A percentile compares a stretch with the other conserved stretches of the same genome.
Conservation (phyloP, 2,888 invertebrate genomes). For the Chrysolina oricalcia region DNA sequence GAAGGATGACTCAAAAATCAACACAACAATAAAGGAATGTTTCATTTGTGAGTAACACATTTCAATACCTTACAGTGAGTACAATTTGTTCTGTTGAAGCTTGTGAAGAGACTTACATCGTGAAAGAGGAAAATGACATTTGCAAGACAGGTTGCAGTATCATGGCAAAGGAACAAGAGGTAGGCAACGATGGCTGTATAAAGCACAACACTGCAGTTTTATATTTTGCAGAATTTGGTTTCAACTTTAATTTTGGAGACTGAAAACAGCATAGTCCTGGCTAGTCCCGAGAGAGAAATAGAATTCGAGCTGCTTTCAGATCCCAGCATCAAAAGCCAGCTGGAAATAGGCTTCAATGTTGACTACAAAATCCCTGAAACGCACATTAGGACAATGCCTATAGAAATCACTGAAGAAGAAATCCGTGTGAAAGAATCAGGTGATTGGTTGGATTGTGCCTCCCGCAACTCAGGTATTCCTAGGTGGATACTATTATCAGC, state of each 20-base stretch:
- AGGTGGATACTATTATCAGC: slow-evolving; percentile 70
- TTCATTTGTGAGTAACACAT: slow-evolving; percentile 62
- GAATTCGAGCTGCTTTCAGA: slow-evolving; percentile 66
- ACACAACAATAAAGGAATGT: slow-evolving; percentile 63
- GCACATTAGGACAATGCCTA: slow-evolving; percentile 68
- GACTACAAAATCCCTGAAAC: slow-evolving; percentile 69
- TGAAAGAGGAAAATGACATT: slow-evolving; percentile 54
- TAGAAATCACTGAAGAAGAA: slow-evolving; percentile 56
- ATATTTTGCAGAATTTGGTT: slow-evolving; percentile 46
- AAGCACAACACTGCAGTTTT: slow-evolving; percentile 4
- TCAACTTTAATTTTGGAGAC: slow-evolving; percentile 56
- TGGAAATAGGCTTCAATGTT: slow-evolving; percentile 64
- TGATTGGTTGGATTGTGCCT: slow-evolving; percentile 69
- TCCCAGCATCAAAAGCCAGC: slow-evolving; percentile 66
- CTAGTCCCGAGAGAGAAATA: slow-evolving; percentile 64
- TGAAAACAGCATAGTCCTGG: slow-evolving; percentile 55
- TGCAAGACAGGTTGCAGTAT: slow-evolving; percentile 63
- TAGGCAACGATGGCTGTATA: slow-evolving; percentile 36
- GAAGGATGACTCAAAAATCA: slow-evolving; percentile 62
- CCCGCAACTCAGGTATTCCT: slow-evolving; percentile 73
- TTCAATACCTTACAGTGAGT: background rate
- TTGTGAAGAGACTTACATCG: slow-evolving; percentile 62
- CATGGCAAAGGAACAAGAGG: slow-evolving; percentile 62
- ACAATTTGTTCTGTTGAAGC: slow-evolving; percentile 57
- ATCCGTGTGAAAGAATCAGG: slow-evolving; percentile 52